Evolutionary conservation across 1,140 invertebrate genomes (phyloP), one percentile per base, ranked within the genome.

Genomic region (Ceratoteleas bidentatus): DNA sequence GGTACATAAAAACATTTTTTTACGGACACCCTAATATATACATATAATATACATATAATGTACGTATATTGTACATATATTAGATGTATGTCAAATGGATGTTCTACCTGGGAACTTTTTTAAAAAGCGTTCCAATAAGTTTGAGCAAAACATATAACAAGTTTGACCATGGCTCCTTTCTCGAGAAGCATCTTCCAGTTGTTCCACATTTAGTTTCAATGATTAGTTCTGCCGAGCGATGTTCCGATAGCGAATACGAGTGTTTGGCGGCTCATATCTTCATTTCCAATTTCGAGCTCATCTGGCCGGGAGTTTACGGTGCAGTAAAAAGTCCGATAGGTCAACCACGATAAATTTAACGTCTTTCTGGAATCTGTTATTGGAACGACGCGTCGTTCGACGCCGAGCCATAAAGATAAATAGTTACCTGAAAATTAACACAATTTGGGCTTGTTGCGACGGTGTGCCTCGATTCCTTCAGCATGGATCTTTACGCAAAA

Each of bases 351-450:
- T 85, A 87, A 86, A 78, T 87, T 84, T 86, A 87, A 87, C 81
- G 85, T 85, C 83, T 85, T 85, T 87, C 69, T 74, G 83, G 85
- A 87, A 86, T 86, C 73, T 83, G 75, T 74, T 83, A 77, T 83
- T 76, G 70, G 66, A 76, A 66, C 64, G 72, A 62, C 66, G 83
- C 82, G 84, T 86, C 84, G 84, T 86, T 89, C 85, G 83, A 81
- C 79, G 70, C 33, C 73, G 40, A 78, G 86, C 84, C 85, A 89
- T 89, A 91, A 90, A 90, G 86, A 90, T 91, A 89, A 90, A 90
- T 90, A 91, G 88, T 91, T 85, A 83, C 85, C 86, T 87, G 86
- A 84, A 89, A 90, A 90, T 90, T 90, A 90, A 90, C 88, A 90
- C 88, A 91, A 90, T 90, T 90, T 88, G 84, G 85, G 64, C 43